These are phyloP conservation scores for Elymnias hypermnestra DNA, from an alignment of 1,140 invertebrate species.

Conservation along the genomic window DNA sequence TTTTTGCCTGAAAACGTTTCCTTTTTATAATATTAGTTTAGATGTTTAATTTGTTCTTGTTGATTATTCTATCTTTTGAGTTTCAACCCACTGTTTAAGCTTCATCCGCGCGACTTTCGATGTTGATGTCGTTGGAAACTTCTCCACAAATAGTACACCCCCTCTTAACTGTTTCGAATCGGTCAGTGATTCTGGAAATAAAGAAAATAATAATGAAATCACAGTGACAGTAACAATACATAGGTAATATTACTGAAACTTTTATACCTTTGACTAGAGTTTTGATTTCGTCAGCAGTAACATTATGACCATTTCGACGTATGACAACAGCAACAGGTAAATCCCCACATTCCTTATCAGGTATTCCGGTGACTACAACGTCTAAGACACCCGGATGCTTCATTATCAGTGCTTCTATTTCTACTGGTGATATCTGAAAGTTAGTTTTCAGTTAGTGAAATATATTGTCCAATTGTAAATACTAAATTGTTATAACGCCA, in stretches of 20 bases:
- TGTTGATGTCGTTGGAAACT: constrained; percentile 75
- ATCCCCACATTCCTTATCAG: constrained; percentile 76
- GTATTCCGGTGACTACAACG: constrained; percentile 81
- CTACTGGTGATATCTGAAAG: constrained; percentile 46
- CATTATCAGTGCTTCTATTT: constrained; percentile 80
- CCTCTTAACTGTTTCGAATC: constrained; percentile 9
- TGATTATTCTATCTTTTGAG: neutral
- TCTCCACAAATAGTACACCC: constrained; percentile 28
- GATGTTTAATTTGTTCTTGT: neutral
- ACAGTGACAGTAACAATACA: no score
- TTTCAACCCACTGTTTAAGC: neutral
- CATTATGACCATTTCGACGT: neutral
- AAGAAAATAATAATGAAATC: neutral
- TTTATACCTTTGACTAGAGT: constrained; percentile 19
- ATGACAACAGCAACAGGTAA: constrained; percentile 33
- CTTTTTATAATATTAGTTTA: no score
- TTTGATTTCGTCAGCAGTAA: constrained; percentile 16
- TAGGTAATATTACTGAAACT: no score
- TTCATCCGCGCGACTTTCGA: constrained; percentile 41
- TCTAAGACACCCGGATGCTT: constrained; percentile 79
- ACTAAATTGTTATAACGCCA: no score
- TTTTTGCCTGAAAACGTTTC: no score
- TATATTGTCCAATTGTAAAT: no score
- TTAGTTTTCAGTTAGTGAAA: neutral
- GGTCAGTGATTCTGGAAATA: constrained; percentile 28